These are phyloP conservation scores for Zaprionus lachaisei DNA, from an alignment of 1,140 invertebrate genomes.

Conservation along the genomic window DNA sequence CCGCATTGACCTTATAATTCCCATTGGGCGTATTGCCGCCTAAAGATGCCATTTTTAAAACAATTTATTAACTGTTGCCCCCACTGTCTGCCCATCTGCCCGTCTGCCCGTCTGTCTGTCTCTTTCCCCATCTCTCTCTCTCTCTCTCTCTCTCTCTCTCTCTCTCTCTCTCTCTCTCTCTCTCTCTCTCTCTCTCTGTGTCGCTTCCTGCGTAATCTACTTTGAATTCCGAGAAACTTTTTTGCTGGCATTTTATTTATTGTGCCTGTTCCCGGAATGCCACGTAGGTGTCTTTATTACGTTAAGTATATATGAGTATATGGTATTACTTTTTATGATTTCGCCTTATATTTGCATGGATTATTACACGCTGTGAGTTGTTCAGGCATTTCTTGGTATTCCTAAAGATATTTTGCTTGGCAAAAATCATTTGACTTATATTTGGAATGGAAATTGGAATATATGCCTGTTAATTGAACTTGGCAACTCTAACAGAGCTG, in stretches of 20 bases:
- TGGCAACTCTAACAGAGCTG: too few species aligned
- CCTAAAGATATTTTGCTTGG: neutral
- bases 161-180: neutral
- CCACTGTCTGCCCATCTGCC: neutral
- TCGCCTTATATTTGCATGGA: neutral
- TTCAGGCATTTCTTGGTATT: neutral
- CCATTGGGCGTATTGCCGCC: neutral
- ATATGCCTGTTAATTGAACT: too few species aligned
- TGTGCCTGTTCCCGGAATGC: neutral
- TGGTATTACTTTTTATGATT: constrained; percentile 7
- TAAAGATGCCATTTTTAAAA: constrained; percentile 8
- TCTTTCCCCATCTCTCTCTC: neutral
- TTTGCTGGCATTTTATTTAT: constrained; percentile 10
- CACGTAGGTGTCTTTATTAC: neutral
- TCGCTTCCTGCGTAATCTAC: constrained; percentile 4
- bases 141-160: neutral
- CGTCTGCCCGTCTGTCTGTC: too few species aligned
- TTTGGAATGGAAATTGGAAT: too few species aligned
- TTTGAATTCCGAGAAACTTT: neutral
- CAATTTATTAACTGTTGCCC: neutral
- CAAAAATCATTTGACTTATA: neutral
- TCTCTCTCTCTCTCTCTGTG: neutral
- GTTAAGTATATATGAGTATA: neutral
- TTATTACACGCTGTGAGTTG: neutral
- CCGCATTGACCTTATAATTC: neutral